Percentiles rank a stretch among this genome's conserved stretches.
These are phyloP conservation scores for Aphodius sticticus DNA, from an alignment of 2,888 invertebrate species.

Conservation along the genomic window DNA sequence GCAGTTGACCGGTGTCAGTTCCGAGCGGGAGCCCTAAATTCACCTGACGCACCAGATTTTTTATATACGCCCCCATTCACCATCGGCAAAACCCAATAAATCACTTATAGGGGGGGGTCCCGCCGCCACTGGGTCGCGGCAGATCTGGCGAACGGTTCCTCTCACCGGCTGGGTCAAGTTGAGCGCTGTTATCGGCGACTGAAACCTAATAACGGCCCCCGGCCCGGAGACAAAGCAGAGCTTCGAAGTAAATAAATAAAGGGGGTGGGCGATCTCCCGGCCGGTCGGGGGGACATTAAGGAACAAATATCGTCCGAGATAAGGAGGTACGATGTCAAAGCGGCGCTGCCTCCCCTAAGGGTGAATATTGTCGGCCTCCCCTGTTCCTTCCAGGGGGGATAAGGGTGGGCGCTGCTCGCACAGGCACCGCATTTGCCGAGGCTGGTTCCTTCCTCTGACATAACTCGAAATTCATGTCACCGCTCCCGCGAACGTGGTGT, in stretches of 20 bases:
- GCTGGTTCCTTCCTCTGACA: slow-evolving; percentile 22
- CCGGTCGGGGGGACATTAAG: slow-evolving; percentile 42
- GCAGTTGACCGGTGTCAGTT: not conserved
- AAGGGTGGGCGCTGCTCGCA: not conserved
- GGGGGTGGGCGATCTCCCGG: slow-evolving; percentile 24
- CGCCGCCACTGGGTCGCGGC: slow-evolving; percentile 18
- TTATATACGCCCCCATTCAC: slow-evolving; percentile 13
- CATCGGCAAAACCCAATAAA: slow-evolving; percentile 32
- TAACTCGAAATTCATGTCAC: slow-evolving; percentile 7
- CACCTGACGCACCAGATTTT: slow-evolving; percentile 22
- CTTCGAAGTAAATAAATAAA: slow-evolving; percentile 42
- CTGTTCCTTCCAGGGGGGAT: not conserved
- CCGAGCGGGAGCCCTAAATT: slow-evolving; percentile 4
- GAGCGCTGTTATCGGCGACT: slow-evolving; percentile 37
- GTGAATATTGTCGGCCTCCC: slow-evolving; percentile 5
- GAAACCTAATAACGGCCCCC: slow-evolving; percentile 36
- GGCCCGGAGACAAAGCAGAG: slow-evolving; percentile 34
- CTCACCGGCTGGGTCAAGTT: slow-evolving; percentile 27
- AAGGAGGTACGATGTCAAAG: slow-evolving; percentile 35
- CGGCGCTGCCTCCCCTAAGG: slow-evolving; percentile 5
- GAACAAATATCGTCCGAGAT: slow-evolving; percentile 45
- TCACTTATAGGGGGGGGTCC: slow-evolving; percentile 34
- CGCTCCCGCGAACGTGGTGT: slow-evolving; percentile 11
- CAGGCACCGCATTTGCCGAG: slow-evolving; percentile 7
- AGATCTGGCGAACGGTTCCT: not conserved